Evolutionary conservation across 2,888 invertebrate species (phyloP).

Genomic region (Tinea trinotella): DNA sequence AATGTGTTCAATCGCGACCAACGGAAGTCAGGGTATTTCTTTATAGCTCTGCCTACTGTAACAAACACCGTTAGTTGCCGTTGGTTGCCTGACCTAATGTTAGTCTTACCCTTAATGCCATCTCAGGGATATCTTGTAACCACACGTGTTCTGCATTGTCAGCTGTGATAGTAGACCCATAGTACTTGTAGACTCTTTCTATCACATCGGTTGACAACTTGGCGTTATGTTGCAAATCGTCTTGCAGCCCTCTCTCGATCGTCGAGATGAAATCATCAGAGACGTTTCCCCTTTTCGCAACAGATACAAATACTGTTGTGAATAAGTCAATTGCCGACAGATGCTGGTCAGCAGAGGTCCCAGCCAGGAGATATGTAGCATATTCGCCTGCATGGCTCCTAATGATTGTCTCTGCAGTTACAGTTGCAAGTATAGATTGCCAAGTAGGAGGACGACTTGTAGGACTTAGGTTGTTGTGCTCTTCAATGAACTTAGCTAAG

Average conservation of each 20-base stretch:
- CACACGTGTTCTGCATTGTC: neutral
- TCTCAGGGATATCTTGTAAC: neutral
- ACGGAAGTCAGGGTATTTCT: neutral
- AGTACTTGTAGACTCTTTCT: neutral
- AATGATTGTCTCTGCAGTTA: too few relatives aligned
- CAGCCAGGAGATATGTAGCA: too few relatives aligned
- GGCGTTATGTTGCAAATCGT: neutral
- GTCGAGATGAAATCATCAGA: conserved; percentile 2
- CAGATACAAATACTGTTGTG: conserved; percentile 1
- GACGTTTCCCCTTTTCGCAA: conserved; percentile 6
- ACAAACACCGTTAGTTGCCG: neutral
- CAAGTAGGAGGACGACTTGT: too few relatives aligned
- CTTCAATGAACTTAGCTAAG: too few relatives aligned
- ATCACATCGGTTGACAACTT: neutral
- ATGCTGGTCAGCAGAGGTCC: too few relatives aligned
- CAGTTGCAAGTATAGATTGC: too few relatives aligned
- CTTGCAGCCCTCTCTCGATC: neutral
- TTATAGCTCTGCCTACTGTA: neutral
- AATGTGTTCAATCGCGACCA: too few relatives aligned
- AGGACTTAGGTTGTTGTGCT: too few relatives aligned
- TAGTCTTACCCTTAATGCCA: conserved; percentile 6
- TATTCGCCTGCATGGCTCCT: too few relatives aligned
- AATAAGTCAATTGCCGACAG: neutral
- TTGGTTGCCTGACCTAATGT: conserved; percentile 6
- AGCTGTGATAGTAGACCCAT: neutral